Percentiles rank a stretch among this genome's conserved stretches.
These are phyloP conservation scores for Tokudaia tokunoshimensis DNA, from an alignment of 2,797 vertebrate genomes.

Conservation along the genomic window DNA sequence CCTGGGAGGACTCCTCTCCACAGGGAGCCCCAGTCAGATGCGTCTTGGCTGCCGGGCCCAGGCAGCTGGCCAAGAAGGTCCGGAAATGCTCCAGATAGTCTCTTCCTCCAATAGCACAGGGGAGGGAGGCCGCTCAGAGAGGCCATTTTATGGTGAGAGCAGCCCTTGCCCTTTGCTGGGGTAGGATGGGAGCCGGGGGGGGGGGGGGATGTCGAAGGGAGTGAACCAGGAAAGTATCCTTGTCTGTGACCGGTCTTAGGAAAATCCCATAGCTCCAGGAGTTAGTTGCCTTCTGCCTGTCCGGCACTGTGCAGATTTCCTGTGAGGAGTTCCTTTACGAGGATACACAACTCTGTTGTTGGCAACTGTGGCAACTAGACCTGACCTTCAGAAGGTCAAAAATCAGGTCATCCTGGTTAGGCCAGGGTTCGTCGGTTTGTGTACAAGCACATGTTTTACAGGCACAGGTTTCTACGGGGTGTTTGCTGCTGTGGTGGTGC, in stretches of 20 bases:
- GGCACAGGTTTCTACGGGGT: background rate
- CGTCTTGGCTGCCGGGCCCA: constrained; percentile 69
- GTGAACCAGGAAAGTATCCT: constrained; percentile 39
- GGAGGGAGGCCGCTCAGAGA: constrained; percentile 71
- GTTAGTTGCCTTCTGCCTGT: constrained; percentile 29
- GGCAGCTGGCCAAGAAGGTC: constrained; percentile 79
- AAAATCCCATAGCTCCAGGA: background rate
- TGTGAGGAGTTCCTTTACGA: constrained; percentile 43
- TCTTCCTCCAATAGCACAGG: constrained; percentile 64
- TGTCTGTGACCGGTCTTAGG: constrained; percentile 56
- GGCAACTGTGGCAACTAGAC: constrained; percentile 13
- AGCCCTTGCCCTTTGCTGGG: constrained; percentile 7
- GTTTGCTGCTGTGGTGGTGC: background rate
- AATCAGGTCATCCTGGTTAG: constrained; percentile 38
- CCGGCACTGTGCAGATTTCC: background rate
- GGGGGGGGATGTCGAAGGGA: background rate
- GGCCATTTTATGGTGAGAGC: constrained; percentile 73
- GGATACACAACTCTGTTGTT: constrained; percentile 35
- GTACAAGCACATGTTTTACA: background rate
- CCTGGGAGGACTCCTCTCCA: constrained; percentile 69
- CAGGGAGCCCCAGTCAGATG: constrained; percentile 72
- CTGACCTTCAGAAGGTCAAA: constrained; percentile 76
- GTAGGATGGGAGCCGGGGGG: background rate
- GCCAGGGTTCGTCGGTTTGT: background rate
- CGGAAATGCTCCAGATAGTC: constrained; percentile 81